Evolutionary conservation across 2,113 vertebrate species (phyloP).

Genomic region (Strigops habroptila): DNA sequence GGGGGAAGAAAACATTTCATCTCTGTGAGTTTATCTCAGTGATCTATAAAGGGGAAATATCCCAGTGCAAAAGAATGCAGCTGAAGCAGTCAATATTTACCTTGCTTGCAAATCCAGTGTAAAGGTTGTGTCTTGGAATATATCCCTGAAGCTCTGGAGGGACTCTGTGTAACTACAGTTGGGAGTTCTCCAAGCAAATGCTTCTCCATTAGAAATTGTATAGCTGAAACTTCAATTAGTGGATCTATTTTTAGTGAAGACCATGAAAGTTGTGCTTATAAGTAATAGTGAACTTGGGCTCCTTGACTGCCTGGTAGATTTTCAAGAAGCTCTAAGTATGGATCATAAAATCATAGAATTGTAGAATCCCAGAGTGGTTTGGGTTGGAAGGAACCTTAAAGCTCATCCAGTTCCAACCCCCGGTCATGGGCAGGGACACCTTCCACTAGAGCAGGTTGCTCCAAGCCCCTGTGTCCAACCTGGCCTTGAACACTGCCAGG

Average conservation of each 20-base stretch:
- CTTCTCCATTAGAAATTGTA: background rate
- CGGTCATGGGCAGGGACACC: background rate
- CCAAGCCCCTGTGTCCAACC: background rate
- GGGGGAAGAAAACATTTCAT: accelerated
- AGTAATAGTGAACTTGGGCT: background rate
- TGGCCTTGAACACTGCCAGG: background rate
- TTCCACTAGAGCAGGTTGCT: background rate
- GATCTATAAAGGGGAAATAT: background rate
- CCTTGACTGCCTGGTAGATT: background rate
- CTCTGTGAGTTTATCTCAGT: background rate
- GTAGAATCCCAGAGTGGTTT: background rate
- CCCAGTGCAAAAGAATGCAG: background rate
- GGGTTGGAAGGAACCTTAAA: background rate
- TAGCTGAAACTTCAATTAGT: background rate
- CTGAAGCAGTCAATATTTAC: background rate
- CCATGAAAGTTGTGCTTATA: background rate
- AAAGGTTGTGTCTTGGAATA: background rate
- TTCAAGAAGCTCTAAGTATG: background rate
- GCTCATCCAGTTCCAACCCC: background rate
- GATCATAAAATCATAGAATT: background rate
- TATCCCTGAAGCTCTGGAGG: background rate
- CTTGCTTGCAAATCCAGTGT: background rate
- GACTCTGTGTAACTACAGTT: background rate
- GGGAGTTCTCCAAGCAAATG: background rate
- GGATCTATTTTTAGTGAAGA: background rate